Evolutionary conservation across 2,797 vertebrate genomes (phyloP).

Genomic region (Ctenopoma kingsleyae): DNA sequence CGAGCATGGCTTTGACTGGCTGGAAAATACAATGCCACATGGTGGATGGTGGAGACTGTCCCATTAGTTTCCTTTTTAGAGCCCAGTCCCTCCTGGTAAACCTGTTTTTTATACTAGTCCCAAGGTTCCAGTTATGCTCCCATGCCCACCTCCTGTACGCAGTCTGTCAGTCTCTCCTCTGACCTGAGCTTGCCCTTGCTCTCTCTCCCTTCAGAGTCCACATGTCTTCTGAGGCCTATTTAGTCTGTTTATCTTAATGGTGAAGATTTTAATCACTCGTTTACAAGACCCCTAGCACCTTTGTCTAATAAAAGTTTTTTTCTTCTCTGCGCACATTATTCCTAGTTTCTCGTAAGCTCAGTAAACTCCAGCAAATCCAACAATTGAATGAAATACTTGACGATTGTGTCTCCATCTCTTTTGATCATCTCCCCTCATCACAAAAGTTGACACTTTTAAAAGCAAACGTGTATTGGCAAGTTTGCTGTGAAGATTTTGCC

Average conservation of each 20-base stretch:
- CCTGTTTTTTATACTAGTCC: conserved; percentile 63
- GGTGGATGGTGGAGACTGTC: conserved; percentile 75
- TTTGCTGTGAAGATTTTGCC: conserved; percentile 84
- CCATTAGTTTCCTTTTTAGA: conserved; percentile 78
- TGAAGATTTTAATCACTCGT: conserved; percentile 74
- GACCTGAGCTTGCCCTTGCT: conserved; percentile 34
- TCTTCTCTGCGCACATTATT: conserved; percentile 39
- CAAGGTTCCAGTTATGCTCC: conserved; percentile 68
- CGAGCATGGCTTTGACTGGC: conserved; percentile 87
- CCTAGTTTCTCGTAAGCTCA: conserved; percentile 54
- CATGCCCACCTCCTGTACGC: conserved; percentile 61
- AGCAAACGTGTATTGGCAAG: conserved; percentile 72
- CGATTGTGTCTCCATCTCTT: conserved; percentile 47
- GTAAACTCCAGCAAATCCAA: conserved; percentile 55
- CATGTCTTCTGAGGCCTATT: conserved; percentile 71
- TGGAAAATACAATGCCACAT: conserved; percentile 88
- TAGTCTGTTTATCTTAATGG: conserved; percentile 76
- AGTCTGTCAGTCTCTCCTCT: conserved; percentile 48
- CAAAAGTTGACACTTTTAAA: conserved; percentile 80
- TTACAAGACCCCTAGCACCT: conserved; percentile 73
- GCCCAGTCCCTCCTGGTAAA: conserved; percentile 62
- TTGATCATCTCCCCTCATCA: conserved; percentile 55
- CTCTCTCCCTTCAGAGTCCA: conserved; percentile 42
- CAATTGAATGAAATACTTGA: conserved; percentile 57
- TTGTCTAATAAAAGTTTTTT: conserved; percentile 52